These are phyloP conservation scores for Hybos culiciformis DNA, from an alignment of 2,888 invertebrate species.

Conservation along the genomic window DNA sequence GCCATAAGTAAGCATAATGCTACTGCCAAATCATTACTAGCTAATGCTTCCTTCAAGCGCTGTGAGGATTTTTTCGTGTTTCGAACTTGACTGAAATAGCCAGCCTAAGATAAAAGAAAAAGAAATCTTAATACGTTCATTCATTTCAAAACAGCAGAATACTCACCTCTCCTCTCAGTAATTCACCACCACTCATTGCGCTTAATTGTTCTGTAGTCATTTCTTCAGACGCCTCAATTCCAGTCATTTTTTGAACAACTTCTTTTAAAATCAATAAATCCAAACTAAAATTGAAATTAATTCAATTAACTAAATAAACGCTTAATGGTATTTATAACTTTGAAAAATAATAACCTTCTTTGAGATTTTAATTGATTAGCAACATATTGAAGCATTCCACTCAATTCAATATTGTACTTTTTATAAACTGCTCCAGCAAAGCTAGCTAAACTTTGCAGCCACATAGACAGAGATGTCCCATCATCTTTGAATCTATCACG, in stretches of 20 bases:
- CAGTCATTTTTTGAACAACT: conserved; percentile 98
- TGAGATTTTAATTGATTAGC: conserved; percentile 93
- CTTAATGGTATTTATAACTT: not conserved
- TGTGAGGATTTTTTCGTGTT: conserved; percentile 93
- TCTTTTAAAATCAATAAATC: conserved; percentile 90
- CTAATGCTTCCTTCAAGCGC: conserved; percentile 86
- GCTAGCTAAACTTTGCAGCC: conserved; percentile 87
- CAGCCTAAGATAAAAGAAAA: conserved; percentile 56
- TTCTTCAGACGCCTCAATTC: conserved; percentile 92
- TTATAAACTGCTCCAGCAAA: conserved; percentile 95
- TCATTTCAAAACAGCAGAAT: not conserved
- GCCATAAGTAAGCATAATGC: conserved; percentile 88
- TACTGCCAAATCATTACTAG: conserved; percentile 86
- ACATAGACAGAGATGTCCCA: conserved; percentile 81
- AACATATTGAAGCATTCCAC: conserved; percentile 90
- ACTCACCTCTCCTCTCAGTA: conserved; percentile 79
- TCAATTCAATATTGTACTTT: conserved; percentile 92
- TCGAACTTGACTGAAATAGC: conserved; percentile 91
- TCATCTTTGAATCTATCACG: conserved; percentile 70
- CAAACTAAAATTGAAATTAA: conserved; percentile 53
- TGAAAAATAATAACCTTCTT: conserved; percentile 55
- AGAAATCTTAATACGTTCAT: not conserved
- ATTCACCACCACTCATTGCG: conserved; percentile 94
- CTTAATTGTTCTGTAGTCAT: conserved; percentile 92
- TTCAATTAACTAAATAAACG: not conserved